Evolutionary conservation across 2,113 vertebrate genomes (phyloP), one percentile per base, ranked within the genome.

Genomic region (Herpailurus yagouaroundi): DNA sequence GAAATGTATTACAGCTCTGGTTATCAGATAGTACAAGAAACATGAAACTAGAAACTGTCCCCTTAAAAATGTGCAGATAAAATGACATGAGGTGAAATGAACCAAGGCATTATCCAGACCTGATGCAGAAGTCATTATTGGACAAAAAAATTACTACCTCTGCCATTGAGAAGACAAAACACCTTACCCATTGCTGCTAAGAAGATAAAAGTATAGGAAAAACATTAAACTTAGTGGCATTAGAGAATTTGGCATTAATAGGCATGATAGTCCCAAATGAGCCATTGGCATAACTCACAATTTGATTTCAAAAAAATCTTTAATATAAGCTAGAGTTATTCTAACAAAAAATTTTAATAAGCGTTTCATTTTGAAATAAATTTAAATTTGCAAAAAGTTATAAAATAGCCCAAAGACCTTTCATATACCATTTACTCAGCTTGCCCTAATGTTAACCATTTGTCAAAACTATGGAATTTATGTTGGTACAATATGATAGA

Each of bases 1-100:
- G n/a, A 13, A 91, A 80, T 76, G 79, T 83, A 91, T 95, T 92
- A 87, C 27, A 94, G 50, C 12, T 93, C 36, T 85, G 57, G 14
- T 81, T 91, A 88, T 41, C 41, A 79, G 14, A 73, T 52, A 90
- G 77, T 27, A 83, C 83, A 88, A 77, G 14, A 93, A 83, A 87
- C 29, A 23, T 36, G 77, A 94, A 92, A 63, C 57, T 92, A 12
- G 25, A 89, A 94, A 85, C 16, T 57, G 4, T 38, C 5, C 11
- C 12, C 23, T 88, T 86, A 38, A 52, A 91, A 63, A 74, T 88
- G 21, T 94, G 41, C 33, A 21, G 29, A 64, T 95, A 74, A 96
- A 88, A 85, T 82, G 36, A 93, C 21, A 36, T 38, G 60, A 81
- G 33, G 19, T 76, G 15, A 87, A 93, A 79, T 93, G 45, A 91